Percentiles rank a stretch among this genome's conserved stretches.
phyloP scores from a whole-genome alignment of 2,113 vertebrate genomes.

The Hiodon tergisus region DNA sequence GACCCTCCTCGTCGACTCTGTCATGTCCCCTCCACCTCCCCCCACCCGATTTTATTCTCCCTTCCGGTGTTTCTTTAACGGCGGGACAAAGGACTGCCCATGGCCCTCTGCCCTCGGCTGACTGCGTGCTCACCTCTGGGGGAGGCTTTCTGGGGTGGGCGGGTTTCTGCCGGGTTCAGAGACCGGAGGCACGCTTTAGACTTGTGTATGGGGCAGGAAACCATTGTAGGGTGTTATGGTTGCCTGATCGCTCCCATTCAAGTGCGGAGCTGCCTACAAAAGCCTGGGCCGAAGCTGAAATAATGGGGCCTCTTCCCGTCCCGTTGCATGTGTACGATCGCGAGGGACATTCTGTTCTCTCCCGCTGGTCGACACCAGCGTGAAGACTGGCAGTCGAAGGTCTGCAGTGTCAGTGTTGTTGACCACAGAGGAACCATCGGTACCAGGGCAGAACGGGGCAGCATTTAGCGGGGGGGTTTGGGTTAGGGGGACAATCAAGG shows the following conservation, averaged over 20 bases:
- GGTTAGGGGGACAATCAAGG: no score
- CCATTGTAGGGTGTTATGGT: slow-evolving; percentile 64
- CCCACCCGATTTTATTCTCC: not conserved
- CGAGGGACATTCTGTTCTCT: slow-evolving; percentile 36
- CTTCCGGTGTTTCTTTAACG: not conserved
- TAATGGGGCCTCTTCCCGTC: slow-evolving; percentile 51
- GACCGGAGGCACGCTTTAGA: slow-evolving; percentile 66
- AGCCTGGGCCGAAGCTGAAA: slow-evolving; percentile 59
- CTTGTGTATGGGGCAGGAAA: slow-evolving; percentile 69
- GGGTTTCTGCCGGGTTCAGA: slow-evolving; percentile 38
- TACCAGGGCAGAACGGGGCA: no score
- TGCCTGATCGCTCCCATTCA: slow-evolving; percentile 64
- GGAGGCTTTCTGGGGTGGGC: not conserved
- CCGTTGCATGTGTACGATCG: slow-evolving; percentile 43
- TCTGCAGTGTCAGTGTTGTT: no score
- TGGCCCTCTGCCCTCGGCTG: not conserved
- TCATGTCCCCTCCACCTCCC: not conserved
- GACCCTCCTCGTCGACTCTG: not conserved
- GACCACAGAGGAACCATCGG: no score
- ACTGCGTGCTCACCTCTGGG: not conserved
- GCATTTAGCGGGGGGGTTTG: no score
- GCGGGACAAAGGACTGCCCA: not conserved
- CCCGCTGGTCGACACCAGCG: not conserved
- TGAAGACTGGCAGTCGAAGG: no score
- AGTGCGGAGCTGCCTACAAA: slow-evolving; percentile 62